Conservation (phyloP, 2,888 invertebrate genomes). For the Plagodis dolabraria region DNA sequence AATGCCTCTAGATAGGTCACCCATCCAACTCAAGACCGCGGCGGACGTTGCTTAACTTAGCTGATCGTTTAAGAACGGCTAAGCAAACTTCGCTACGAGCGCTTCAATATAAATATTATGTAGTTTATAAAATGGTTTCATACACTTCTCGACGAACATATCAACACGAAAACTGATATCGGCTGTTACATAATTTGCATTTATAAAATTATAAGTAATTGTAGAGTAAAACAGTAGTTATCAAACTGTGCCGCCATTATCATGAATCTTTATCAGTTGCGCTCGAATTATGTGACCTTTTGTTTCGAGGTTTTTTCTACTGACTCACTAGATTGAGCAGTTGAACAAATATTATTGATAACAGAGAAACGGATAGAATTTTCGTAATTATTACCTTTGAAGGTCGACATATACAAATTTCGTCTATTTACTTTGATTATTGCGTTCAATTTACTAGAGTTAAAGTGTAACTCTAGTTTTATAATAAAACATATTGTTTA, state of each 20-base stretch:
- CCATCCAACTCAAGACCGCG: too few species aligned
- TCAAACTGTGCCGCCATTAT: constrained; percentile 37
- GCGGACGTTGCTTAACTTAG: too few species aligned
- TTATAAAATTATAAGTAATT: not conserved
- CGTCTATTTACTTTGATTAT: not conserved
- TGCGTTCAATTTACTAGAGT: too few species aligned
- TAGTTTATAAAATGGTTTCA: not conserved
- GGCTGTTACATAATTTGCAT: constrained; percentile 11
- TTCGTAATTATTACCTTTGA: constrained; percentile 8
- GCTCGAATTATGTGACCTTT: constrained; percentile 15
- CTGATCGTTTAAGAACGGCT: too few species aligned
- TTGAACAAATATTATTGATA: constrained; percentile 41
- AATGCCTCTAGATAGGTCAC: too few species aligned
- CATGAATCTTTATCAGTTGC: constrained; percentile 25
- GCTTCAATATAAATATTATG: too few species aligned
- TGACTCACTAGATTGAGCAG: constrained; percentile 36
- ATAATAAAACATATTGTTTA: not conserved
- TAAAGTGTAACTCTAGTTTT: not conserved
- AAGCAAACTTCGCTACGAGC: too few species aligned
- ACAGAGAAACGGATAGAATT: constrained; percentile 8
- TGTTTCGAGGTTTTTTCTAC: constrained; percentile 16
- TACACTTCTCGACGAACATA: not conserved
- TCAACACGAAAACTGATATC: constrained; percentile 6
- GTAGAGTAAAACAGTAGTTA: constrained; percentile 16
- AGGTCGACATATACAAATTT: constrained; percentile 8